A percentile compares a stretch with the other conserved stretches of the same genome.
Conservation (phyloP, 2,888 invertebrate species). For the Clanis bilineata region DNA sequence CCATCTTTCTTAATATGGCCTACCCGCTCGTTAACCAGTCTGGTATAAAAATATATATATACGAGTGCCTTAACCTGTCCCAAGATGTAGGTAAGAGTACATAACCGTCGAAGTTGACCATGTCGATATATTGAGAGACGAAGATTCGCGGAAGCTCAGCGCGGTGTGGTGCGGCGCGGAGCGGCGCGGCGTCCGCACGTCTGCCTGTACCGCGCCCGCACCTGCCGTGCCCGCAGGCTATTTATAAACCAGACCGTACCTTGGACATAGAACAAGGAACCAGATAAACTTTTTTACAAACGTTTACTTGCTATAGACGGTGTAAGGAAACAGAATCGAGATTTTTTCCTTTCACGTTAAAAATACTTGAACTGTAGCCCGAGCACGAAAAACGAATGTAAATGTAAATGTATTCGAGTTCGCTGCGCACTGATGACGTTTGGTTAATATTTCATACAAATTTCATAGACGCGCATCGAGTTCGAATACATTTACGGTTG, state of each 20-base stretch:
- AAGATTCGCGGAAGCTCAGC: constrained; percentile 64
- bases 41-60: neutral
- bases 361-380: no score
- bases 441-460: no score
- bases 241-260: constrained; percentile 75
- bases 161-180: constrained; percentile 75
- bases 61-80: neutral
- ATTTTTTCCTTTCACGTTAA: no score
- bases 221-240: constrained; percentile 70
- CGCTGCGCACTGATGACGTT: no score
- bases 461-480: no score
- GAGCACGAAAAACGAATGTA: no score
- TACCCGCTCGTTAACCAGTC: no score
- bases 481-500: no score
- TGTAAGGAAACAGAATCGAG: no score
- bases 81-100: constrained; percentile 19
- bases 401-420: no score
- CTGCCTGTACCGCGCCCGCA: constrained; percentile 56
- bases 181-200: constrained; percentile 75
- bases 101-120: constrained; percentile 27
- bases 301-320: neutral
- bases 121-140: constrained; percentile 32
- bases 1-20: no score
- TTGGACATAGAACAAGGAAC: constrained; percentile 53
- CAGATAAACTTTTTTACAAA: neutral